Evolutionary conservation across 2,888 invertebrate genomes (phyloP).

Genomic region (Drosophila neotestacea): DNA sequence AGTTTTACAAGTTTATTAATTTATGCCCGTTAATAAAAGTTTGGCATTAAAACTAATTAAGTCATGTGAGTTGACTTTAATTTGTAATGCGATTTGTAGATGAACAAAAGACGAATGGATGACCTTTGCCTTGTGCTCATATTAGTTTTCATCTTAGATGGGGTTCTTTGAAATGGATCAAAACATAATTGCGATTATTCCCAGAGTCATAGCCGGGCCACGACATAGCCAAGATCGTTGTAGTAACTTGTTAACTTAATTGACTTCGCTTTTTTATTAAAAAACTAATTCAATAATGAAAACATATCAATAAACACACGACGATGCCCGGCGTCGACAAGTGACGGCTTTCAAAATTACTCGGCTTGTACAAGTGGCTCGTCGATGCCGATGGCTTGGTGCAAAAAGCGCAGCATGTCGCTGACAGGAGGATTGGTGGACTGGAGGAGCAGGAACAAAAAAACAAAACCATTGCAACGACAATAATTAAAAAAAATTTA

Average conservation of each 20-base stretch:
- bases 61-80: conserved; percentile 14
- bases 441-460: conserved; percentile 69
- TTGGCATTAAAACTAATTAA: conserved; percentile 35
- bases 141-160: conserved; percentile 14
- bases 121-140: conserved; percentile 4
- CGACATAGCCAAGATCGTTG: conserved; percentile 3
- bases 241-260: conserved; percentile 67
- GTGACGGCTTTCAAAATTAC: conserved; percentile 73
- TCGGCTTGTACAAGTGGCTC: conserved; percentile 41
- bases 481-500: conserved; percentile 75
- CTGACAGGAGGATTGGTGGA: conserved; percentile 63
- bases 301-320: conserved; percentile 77
- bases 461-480: conserved; percentile 68
- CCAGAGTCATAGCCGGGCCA: conserved; percentile 16
- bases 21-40: conserved; percentile 53
- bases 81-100: conserved; percentile 22
- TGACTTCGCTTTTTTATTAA: conserved; percentile 64
- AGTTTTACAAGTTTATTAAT: conserved; percentile 73
- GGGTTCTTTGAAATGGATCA: conserved; percentile 15
- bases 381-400: conserved; percentile 44
- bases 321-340: conserved; percentile 50
- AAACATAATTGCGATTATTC: conserved; percentile 50
- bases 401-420: conserved; percentile 64
- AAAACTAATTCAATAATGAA: conserved; percentile 80
- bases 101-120: conserved; percentile 2